Conservation (phyloP, 1,140 invertebrate species). For the Drosophila asahinai region DNA sequence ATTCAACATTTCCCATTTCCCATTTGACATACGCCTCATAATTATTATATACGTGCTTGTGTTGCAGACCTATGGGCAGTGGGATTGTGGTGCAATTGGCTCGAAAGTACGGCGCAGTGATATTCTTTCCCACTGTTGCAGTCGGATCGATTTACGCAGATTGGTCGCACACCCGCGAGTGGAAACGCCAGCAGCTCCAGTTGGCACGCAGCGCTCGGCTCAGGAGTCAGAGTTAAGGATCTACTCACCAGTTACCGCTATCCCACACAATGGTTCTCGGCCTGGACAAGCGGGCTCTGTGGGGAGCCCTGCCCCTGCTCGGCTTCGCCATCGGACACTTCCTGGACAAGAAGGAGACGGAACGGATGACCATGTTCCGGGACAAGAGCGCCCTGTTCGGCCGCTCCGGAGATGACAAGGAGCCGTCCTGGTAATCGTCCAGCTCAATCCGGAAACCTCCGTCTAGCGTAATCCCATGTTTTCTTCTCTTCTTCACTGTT, state of each 20-base stretch:
- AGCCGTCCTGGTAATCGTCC: conserved; percentile 88
- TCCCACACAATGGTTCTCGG: conserved; percentile 86
- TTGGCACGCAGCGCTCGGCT: conserved; percentile 63
- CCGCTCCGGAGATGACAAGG: conserved; percentile 87
- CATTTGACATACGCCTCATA: conserved; percentile 11
- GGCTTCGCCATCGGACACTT: conserved; percentile 88
- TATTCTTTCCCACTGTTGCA: conserved; percentile 88
- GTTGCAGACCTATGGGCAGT: conserved; percentile 78
- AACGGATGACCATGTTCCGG: conserved; percentile 89
- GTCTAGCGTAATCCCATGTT: conserved; percentile 36
- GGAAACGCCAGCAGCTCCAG: conserved; percentile 87
- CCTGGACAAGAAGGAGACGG: conserved; percentile 89
- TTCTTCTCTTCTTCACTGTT: conserved; percentile 36
- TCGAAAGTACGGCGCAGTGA: conserved; percentile 87
- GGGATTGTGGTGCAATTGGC: conserved; percentile 70
- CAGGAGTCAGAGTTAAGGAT: conserved; percentile 56
- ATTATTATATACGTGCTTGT: conserved; percentile 51
- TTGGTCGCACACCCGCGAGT: conserved; percentile 89
- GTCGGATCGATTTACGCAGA: conserved; percentile 88
- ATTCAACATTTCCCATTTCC: conserved; percentile 12
- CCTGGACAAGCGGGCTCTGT: conserved; percentile 85
- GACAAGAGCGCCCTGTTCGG: conserved; percentile 92
- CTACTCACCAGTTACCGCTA: not conserved
- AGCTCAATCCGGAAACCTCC: conserved; percentile 11
- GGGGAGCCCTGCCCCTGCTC: conserved; percentile 86